These are phyloP conservation scores for Delichon dasypus DNA, from an alignment of 2,797 vertebrate species.

Conservation along the genomic window DNA sequence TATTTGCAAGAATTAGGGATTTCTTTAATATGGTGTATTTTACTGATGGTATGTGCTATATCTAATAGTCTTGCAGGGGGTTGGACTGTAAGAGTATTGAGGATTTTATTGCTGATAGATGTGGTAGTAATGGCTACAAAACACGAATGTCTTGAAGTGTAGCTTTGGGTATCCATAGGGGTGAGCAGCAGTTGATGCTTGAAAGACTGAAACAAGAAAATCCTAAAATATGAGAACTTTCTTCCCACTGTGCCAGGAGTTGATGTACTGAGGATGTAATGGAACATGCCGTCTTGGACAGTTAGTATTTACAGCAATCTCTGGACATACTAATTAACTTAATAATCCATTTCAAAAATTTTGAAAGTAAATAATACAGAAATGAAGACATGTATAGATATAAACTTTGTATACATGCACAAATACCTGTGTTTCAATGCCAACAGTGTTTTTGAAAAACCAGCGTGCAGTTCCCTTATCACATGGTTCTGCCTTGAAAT, in stretches of 20 bases:
- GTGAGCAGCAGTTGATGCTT: background rate
- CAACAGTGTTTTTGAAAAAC: background rate
- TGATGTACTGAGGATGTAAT: background rate
- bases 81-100: background rate
- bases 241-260: background rate
- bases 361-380: background rate
- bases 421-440: background rate
- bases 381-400: background rate
- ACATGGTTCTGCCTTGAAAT: background rate
- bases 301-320: background rate
- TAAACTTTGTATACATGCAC: fast-evolving
- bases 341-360: background rate
- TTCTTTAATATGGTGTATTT: background rate
- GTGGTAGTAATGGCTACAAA: background rate
- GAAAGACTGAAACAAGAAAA: background rate
- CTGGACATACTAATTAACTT: background rate
- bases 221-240: background rate
- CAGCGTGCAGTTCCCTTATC: background rate
- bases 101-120: background rate
- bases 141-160: background rate
- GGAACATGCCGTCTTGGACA: background rate
- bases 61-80: background rate
- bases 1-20: background rate
- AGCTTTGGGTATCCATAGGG: background rate
- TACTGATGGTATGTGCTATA: background rate